A percentile compares a stretch with the other conserved stretches of the same genome.
Evolutionary conservation across 2,113 vertebrate genomes (phyloP).

Genomic region (cattle (Bos taurus)): ARS-UCD2.0 NC_037339.1:20551501-20552000

Average conservation of each 20-base stretch:
- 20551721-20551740: not conserved
- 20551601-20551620: not conserved
- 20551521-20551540: not conserved
- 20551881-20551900: not conserved
- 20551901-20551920: not conserved
- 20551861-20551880: not conserved
- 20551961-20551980: not conserved
- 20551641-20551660: not conserved
- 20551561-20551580: not conserved
- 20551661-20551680: not conserved
- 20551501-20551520: not conserved
- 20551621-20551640: rapidly evolving
- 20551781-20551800: not conserved
- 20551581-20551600: not conserved
- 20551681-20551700: not conserved
- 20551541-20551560: not conserved
- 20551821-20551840: not conserved
- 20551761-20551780: not conserved
- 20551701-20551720: not conserved
- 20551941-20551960: not conserved
- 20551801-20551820: not conserved
- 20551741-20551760: not conserved
- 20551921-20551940: not conserved
- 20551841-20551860: not conserved
- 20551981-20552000: not conserved